Evolutionary conservation across 2,888 invertebrate genomes (phyloP), one percentile per base, ranked within the genome.

Genomic region (Dicycla oo): DNA sequence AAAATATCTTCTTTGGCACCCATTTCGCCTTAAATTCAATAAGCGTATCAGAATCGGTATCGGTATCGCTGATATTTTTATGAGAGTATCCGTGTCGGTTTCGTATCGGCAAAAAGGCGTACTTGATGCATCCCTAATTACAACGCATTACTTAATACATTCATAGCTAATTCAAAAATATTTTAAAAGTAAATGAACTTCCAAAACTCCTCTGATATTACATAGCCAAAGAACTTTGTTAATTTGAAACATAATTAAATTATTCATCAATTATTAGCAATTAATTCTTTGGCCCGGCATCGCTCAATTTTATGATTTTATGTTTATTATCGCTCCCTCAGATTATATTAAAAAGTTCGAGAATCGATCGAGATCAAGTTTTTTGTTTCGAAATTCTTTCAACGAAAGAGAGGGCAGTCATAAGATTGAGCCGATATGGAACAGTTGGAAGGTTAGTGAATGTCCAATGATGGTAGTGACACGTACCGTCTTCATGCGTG

Each of bases 401-500:
- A 20, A 30, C n/a, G 38, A 15, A 47, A 30, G 67, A 34, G 61
- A 40, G 38, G 43, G 40, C 6, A 56, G 81, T 87, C 90, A 90
- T 81, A 91, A 90, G 88, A 91, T 90, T 88, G 91, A 91, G 90
- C 88, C 26, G 75, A 64, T 49, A 51, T 34, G 40, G 56, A 60
- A 45, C n/a, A 26, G 69, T 68, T 18, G 69, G 49, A 30, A 69
- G 45, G 73, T 69, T 80, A 81, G 77, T 73, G 69, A 51, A 67
- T 69, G 80, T 78, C 72, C 63, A 78, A 70, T 82, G 82, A 66
- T 61, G 66, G 76, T 83, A 75, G 79, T 69, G 94, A 94, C 93
- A 98, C 99, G 98, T 99, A 99, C 99, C 99, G 97, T 99, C 99
- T 98, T 99, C 99, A 93, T 98, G 98, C 86, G 99, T 99, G 97